A percentile compares a stretch with the other conserved stretches of the same genome.
These are phyloP conservation scores for Peromyscus nudipes DNA, from an alignment of 2,797 vertebrate species.

Conservation along the genomic window DNA sequence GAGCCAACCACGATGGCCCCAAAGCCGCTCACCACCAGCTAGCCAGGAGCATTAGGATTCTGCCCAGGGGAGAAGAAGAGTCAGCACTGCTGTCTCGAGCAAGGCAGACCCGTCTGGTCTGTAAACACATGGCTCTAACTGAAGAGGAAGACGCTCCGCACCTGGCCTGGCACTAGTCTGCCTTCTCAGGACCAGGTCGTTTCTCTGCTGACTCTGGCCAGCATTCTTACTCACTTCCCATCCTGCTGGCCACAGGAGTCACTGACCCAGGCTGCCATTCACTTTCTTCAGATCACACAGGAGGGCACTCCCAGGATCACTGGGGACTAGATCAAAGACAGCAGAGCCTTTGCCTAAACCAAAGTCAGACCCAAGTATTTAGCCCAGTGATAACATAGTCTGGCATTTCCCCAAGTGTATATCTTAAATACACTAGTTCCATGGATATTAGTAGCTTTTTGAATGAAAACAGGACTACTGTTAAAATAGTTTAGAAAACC, in stretches of 20 bases:
- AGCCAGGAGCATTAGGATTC: slow-evolving; percentile 71
- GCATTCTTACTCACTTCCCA: neutral
- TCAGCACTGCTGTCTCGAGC: slow-evolving; percentile 39
- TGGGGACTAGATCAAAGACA: slow-evolving; percentile 6
- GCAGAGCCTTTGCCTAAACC: slow-evolving; percentile 60
- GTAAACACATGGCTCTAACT: neutral
- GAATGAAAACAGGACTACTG: slow-evolving; percentile 50
- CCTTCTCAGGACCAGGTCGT: slow-evolving; percentile 3
- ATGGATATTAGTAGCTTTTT: slow-evolving; percentile 64
- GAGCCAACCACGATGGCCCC: slow-evolving; percentile 65
- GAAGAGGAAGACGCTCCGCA: neutral
- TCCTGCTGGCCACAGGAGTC: slow-evolving; percentile 44
- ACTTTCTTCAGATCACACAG: slow-evolving; percentile 16
- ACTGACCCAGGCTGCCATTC: neutral
- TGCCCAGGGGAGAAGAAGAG: slow-evolving; percentile 74
- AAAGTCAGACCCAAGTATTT: slow-evolving; percentile 67
- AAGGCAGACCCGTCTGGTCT: neutral
- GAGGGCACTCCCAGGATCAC: slow-evolving; percentile 24
- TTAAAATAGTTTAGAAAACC: slow-evolving; percentile 63
- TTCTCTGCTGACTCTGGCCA: neutral
- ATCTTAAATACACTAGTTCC: slow-evolving; percentile 59
- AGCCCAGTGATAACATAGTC: slow-evolving; percentile 54
- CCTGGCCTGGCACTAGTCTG: neutral
- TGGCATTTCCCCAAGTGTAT: slow-evolving; percentile 63
- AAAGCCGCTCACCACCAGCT: slow-evolving; percentile 70